Evolutionary conservation across 2,113 vertebrate genomes (phyloP).

Genomic region (Amia ocellicauda): DNA sequence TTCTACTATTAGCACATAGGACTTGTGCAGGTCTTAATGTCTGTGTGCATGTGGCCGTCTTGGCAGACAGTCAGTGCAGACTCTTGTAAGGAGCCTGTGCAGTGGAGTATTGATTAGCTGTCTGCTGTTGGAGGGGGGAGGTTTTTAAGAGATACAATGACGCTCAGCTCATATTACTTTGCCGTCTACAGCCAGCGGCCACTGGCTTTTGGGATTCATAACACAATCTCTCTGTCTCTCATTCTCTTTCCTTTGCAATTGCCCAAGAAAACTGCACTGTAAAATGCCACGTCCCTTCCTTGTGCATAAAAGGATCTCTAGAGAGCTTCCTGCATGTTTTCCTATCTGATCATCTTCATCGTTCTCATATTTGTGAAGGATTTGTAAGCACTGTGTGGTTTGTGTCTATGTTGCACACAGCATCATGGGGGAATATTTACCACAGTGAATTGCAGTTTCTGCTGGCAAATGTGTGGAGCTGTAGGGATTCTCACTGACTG

Average conservation of each 20-base stretch:
- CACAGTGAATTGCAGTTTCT: no score
- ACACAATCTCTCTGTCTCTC: background rate
- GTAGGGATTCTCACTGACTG: background rate
- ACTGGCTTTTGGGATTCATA: no score
- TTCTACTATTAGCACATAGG: no score
- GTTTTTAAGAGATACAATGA: constrained; percentile 57
- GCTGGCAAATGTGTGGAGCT: no score
- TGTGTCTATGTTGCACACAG: no score
- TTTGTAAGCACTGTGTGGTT: no score
- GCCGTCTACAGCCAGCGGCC: constrained; percentile 13
- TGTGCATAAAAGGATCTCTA: background rate
- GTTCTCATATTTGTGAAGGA: no score
- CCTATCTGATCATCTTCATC: no score
- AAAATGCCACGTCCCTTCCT: background rate
- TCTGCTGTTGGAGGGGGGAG: constrained; percentile 45
- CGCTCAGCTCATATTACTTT: constrained; percentile 39
- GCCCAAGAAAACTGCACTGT: background rate
- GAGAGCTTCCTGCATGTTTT: background rate
- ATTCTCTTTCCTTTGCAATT: background rate
- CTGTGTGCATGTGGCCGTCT: constrained; percentile 8
- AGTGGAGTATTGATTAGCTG: constrained; percentile 57
- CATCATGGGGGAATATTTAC: no score
- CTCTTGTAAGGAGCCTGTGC: constrained; percentile 42
- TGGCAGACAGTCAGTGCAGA: constrained; percentile 21
- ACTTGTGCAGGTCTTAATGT: no score